Base-by-base conservation (phyloP, 2,797 vertebrate genomes). In the Denticeps clupeoides region DNA sequence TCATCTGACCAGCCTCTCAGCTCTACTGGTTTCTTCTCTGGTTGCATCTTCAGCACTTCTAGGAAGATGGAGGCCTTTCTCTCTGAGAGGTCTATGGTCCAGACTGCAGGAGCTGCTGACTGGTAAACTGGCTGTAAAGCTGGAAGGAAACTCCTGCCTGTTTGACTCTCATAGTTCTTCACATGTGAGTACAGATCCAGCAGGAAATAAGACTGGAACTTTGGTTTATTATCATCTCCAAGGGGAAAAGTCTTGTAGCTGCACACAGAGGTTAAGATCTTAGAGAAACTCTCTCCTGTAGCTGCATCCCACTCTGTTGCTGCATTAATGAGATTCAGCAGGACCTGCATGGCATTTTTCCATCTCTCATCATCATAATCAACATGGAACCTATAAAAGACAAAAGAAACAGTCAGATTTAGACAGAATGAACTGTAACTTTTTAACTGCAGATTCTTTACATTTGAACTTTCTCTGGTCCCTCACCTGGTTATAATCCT, bases 31-130 rank as follows among this genome's bases (percentile, higher is more conserved):
- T n/a, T n/a, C n/a, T n/a, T n/a, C 24, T 25, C 24, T 7, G 24
- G 25, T 23, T 50, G 53, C 23, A 61, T 49, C 41, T 46, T 56
- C 53, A 61, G 37, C 26, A 60, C 42, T 13, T 54, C 13, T 32
- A 27, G 33, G 8, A 46, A 33, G n/a, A 25, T 12, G 8, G 18
- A 45, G 54, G 25, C 6, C 31, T 49, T 45, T 40, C 12, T 45
- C 18, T 49, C 3, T 31, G 41, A 33, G 8, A 45, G 54, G 13
- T 50, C 0, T 21, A 56, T 40, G 18, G 1, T 13, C 54, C 54
- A 56, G 55, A 43, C 21, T 26, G 5, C 9, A 52, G 23, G 11
- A 1, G 3, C 15, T n/a, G n/a, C n/a, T 52, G 47, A 37, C 15
- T 21, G 3, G 23, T 40, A 49, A 16, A 40, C 10, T 35, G 47